phyloP scores from a whole-genome alignment of 2,113 vertebrate species.

The Melanocharis versteri region DNA sequence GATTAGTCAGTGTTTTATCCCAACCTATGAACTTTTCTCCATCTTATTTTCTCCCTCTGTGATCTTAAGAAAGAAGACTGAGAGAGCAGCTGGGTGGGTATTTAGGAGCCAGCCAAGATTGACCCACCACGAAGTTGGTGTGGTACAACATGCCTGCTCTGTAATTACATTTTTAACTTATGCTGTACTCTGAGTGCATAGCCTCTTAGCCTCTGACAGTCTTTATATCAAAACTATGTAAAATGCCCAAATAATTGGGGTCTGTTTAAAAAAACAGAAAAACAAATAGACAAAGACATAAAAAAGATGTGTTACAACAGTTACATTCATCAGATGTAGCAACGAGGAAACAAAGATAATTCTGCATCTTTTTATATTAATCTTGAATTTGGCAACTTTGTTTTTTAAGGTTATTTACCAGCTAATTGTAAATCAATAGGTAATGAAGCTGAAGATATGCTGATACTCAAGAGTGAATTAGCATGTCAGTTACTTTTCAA shows the following conservation, averaged over 20 bases:
- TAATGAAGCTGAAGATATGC: neutral
- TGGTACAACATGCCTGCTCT: neutral
- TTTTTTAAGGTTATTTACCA: neutral
- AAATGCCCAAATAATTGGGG: neutral
- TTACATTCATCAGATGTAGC: neutral
- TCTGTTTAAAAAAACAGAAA: neutral
- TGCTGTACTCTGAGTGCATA: neutral
- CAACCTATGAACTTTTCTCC: neutral
- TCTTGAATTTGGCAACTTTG: neutral
- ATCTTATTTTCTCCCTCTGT: accelerated
- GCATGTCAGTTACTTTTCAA: neutral
- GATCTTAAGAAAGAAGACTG: neutral
- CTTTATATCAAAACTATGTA: neutral
- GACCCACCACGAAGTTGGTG: accelerated
- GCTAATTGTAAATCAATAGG: neutral
- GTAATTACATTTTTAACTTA: neutral
- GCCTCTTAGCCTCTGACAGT: neutral
- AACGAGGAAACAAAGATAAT: neutral
- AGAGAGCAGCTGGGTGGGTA: no score
- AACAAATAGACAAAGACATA: neutral
- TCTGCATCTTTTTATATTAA: neutral
- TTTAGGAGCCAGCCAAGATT: neutral
- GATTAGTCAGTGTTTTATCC: neutral
- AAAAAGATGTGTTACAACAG: accelerated
- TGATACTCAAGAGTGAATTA: neutral